Percentiles rank a stretch among this genome's conserved stretches.
phyloP scores from a whole-genome alignment of 1,140 invertebrate genomes.

The Drosophila sucinea region DNA sequence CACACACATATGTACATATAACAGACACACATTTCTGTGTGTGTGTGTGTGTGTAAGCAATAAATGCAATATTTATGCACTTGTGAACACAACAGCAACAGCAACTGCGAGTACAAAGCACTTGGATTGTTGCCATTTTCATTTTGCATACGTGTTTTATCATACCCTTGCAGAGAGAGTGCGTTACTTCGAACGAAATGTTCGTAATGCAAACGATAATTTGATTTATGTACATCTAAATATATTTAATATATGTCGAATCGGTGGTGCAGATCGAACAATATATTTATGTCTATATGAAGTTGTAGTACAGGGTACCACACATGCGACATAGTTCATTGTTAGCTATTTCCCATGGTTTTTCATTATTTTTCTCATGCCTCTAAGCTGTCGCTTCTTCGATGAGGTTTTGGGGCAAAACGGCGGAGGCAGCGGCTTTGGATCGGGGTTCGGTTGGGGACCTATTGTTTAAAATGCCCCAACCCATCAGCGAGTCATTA shows the following conservation, averaged over 20 bases:
- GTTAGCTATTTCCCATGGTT: background rate
- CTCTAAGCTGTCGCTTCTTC: background rate
- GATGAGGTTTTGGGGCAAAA: background rate
- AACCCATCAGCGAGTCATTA: conserved; percentile 1
- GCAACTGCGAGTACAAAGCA: background rate
- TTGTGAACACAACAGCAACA: conserved; percentile 22
- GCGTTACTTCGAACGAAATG: background rate
- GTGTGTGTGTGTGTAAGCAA: conserved; percentile 13
- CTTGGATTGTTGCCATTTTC: conserved; percentile 20
- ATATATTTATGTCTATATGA: too few relatives aligned
- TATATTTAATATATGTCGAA: too few relatives aligned
- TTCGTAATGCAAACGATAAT: too few relatives aligned
- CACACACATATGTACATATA: background rate
- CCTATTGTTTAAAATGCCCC: conserved; percentile 13
- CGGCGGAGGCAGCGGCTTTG: background rate
- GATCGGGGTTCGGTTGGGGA: background rate
- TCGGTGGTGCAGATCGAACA: too few relatives aligned
- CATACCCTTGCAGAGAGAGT: background rate
- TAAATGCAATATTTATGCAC: conserved; percentile 42
- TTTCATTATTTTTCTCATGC: conserved; percentile 17
- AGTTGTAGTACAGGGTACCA: background rate
- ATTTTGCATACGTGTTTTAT: conserved; percentile 7
- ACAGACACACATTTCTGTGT: background rate
- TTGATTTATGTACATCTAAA: too few relatives aligned
- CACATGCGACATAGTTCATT: background rate